Conservation (phyloP, 2,113 vertebrate genomes). For the Hippocampus comes region DNA sequence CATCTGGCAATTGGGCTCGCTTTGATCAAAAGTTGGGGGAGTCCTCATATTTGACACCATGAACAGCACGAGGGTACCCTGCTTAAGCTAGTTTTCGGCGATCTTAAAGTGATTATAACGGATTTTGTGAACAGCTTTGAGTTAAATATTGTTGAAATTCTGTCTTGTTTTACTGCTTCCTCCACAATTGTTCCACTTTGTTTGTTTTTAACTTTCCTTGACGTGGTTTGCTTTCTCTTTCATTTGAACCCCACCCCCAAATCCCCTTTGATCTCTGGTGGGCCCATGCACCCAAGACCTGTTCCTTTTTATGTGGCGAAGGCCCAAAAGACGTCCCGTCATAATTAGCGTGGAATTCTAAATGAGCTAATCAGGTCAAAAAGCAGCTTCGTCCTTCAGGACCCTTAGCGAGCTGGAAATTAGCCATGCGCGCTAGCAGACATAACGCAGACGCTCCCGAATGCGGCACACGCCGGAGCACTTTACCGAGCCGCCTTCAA, state of each 20-base stretch:
- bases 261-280: not conserved
- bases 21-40: too few species aligned
- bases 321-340: conserved; percentile 56
- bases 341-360: conserved; percentile 79
- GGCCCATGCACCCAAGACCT: conserved; percentile 43
- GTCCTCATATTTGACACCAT: too few species aligned
- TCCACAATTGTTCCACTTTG: not conserved
- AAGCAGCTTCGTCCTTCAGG: conserved; percentile 75
- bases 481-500: conserved; percentile 62
- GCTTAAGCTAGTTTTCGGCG: too few species aligned
- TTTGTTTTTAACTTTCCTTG: not conserved
- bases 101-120: too few species aligned
- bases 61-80: too few species aligned
- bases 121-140: not conserved
- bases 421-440: conserved; percentile 54
- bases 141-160: not conserved
- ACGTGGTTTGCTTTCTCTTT: not conserved
- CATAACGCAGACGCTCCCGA: conserved; percentile 45
- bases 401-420: conserved; percentile 68
- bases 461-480: conserved; percentile 66
- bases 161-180: conserved; percentile 10
- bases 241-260: not conserved
- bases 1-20: too few species aligned
- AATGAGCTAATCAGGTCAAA: conserved; percentile 79
- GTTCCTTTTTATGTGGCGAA: conserved; percentile 63